A percentile compares a stretch with the other conserved stretches of the same genome.
These are phyloP conservation scores for Ochotona princeps DNA, from an alignment of 2,113 vertebrate species.

Conservation along the genomic window DNA sequence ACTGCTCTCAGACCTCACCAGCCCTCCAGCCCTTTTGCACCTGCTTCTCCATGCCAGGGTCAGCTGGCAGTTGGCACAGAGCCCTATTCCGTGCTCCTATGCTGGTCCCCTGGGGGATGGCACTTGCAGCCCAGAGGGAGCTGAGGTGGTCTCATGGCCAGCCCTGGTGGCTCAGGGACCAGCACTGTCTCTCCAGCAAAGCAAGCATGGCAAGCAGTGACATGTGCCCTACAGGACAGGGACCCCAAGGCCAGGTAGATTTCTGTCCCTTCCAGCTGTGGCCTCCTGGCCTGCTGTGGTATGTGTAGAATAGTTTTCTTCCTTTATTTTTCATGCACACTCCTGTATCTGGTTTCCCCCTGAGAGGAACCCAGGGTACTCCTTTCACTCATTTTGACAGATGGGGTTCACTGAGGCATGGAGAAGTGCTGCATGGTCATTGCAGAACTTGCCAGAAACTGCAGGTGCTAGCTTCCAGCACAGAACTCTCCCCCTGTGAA, in stretches of 20 bases:
- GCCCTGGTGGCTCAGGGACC: background rate
- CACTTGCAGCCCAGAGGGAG: background rate
- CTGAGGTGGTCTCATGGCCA: background rate
- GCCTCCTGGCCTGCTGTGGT: background rate
- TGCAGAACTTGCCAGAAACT: background rate
- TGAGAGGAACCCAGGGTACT: background rate
- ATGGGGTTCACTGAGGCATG: background rate
- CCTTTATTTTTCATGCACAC: background rate
- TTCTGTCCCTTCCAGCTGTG: no score
- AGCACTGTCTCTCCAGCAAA: background rate
- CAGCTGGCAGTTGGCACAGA: background rate
- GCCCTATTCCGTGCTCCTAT: background rate
- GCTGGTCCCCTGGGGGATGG: background rate
- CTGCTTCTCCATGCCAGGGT: background rate
- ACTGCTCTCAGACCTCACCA: background rate
- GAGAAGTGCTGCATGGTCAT: background rate
- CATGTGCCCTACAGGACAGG: background rate
- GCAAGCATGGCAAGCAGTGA: background rate
- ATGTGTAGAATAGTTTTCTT: background rate
- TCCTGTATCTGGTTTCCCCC: background rate
- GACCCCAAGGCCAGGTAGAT: background rate
- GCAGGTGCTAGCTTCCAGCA: background rate
- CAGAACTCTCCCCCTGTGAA: background rate
- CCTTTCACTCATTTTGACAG: background rate
- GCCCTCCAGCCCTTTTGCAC: background rate